Evolutionary conservation across 2,113 vertebrate genomes (phyloP).

Genomic region (Cochlearius cochlearius): DNA sequence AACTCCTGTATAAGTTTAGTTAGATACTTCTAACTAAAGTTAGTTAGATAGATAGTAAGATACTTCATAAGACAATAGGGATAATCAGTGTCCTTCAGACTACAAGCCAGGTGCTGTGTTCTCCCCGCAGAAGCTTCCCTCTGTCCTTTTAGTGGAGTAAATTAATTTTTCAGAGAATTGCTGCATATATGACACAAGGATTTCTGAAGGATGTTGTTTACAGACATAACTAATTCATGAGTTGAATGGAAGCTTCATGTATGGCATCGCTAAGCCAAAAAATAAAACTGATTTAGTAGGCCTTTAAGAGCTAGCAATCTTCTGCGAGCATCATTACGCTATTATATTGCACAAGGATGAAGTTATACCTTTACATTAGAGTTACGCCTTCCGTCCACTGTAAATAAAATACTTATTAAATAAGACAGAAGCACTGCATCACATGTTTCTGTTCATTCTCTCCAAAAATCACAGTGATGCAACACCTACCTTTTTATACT

Average conservation of each 20-base stretch:
- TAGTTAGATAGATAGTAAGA: too few species aligned
- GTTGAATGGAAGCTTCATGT: not conserved
- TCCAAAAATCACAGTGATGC: not conserved
- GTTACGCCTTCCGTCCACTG: not conserved
- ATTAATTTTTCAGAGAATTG: not conserved
- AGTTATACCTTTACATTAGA: not conserved
- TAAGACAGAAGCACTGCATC: not conserved
- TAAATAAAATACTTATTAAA: not conserved
- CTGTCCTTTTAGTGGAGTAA: not conserved
- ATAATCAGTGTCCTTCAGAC: not conserved
- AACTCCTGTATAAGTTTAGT: too few species aligned
- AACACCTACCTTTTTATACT: slow-evolving; percentile 87
- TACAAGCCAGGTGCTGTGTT: not conserved
- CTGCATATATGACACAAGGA: not conserved
- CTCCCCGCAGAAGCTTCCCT: not conserved
- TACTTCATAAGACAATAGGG: not conserved
- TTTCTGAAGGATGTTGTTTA: too few species aligned
- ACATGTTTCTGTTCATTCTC: not conserved
- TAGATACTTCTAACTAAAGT: too few species aligned
- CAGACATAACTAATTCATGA: not conserved
- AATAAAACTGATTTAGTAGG: not conserved
- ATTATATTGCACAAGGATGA: not conserved
- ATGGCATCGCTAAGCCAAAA: not conserved
- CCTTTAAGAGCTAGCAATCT: not conserved
- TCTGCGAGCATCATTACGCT: not conserved